These are phyloP conservation scores for Ladona fulva DNA, from an alignment of 1,140 invertebrate genomes.

Conservation along the genomic window DNA sequence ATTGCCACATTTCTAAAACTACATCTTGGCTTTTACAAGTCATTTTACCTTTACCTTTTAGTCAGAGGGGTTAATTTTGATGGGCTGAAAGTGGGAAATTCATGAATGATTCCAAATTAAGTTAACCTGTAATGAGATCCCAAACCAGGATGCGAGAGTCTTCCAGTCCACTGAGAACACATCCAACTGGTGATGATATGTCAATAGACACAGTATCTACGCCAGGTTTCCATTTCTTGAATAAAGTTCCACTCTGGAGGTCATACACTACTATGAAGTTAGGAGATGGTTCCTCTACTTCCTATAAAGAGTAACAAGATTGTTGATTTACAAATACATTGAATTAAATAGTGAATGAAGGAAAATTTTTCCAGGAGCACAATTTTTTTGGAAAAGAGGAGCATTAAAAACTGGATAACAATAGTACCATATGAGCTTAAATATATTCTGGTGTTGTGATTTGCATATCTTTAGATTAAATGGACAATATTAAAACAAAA, in stretches of 20 bases:
- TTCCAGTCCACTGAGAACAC: slow-evolving; percentile 73
- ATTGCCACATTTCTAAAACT: no score
- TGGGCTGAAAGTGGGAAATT: no score
- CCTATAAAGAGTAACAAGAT: slow-evolving; percentile 44
- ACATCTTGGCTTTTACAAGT: no score
- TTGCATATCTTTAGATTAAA: no score
- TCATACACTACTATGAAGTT: slow-evolving; percentile 88
- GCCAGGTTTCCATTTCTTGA: slow-evolving; percentile 82
- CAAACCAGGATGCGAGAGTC: slow-evolving; percentile 74
- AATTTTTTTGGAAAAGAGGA: background rate
- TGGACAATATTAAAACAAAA: no score
- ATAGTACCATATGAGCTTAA: no score
- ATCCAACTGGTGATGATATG: slow-evolving; percentile 67
- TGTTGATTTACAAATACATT: slow-evolving; percentile 5
- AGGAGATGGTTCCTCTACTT: slow-evolving; percentile 69
- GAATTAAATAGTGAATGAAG: background rate
- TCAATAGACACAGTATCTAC: slow-evolving; percentile 68
- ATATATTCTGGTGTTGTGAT: no score
- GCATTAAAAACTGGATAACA: no score
- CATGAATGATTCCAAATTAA: no score
- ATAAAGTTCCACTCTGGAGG: slow-evolving; percentile 81
- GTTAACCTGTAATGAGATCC: slow-evolving; percentile 70
- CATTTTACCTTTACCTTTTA: no score
- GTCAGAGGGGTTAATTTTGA: no score
- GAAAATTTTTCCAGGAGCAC: background rate